Evolutionary conservation across 2,888 invertebrate genomes (phyloP), one percentile per base, ranked within the genome.

Genomic region (Kuschelorhynchus macadamiae): DNA sequence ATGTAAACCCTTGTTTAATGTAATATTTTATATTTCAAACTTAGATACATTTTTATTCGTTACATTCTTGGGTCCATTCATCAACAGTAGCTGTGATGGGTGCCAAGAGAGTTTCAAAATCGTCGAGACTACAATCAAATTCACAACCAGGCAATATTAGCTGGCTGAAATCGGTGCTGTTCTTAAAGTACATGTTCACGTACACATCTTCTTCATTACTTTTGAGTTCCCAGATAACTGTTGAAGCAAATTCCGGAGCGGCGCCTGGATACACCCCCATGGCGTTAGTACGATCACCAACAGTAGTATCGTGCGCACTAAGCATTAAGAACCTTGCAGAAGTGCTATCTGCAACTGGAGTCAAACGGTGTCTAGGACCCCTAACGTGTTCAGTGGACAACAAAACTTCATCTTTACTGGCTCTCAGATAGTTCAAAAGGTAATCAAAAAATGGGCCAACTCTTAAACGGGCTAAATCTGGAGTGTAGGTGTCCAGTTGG

Each of bases 241-340:
- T 87, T 0, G 92, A 87, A 0, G 89, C 84, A 74, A 91, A 94
- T 0, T 88, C 87, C 0, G 93, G 93, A 72, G 88, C 88, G 65
- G 89, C 89, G 9, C 85, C 83, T 68, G 91, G 86, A 75, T 88
- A 95, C 12, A 93, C 72, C 9, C 88, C 88, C 9, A 96, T 81
- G 0, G 91, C 87, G 80, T 90, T 91, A 0, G 95, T 85, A 36
- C 95, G 75, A 75, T 88, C 91, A 0, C 90, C 91, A 11, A 96
- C 83, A 0, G 93, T 95, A 0, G 90, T 87, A 79, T 96, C 96
- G 77, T 96, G 96, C 0, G 86, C 94, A 71, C 93, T 93, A 76
- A 92, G 92, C 59, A 94, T 86, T 78, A 89, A 87, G 47, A 94
- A 73, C 72, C 90, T 91, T 16, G 88, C 84, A 16, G 61, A 59